Percentiles rank a stretch among this genome's conserved stretches.
Conservation (phyloP, 1,140 invertebrate species). For the Lepidurus arcticus region DNA sequence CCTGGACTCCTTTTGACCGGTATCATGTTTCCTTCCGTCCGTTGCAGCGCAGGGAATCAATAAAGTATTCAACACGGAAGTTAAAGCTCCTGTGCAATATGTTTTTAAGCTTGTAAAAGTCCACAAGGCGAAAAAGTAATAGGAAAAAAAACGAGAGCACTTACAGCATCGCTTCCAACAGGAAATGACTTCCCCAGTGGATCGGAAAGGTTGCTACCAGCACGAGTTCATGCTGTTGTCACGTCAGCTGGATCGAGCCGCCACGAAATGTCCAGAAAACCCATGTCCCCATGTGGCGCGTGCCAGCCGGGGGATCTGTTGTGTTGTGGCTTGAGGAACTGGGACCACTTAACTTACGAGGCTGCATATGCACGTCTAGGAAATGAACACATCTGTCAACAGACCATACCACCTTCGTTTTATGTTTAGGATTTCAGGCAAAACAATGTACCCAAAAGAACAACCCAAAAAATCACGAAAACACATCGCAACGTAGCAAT, state of each 20-base stretch:
- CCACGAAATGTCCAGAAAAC: not conserved
- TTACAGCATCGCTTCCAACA: conserved; percentile 15
- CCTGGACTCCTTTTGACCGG: not conserved
- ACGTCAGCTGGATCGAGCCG: conserved; percentile 16
- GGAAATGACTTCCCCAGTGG: conserved; percentile 18
- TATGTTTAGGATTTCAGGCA: not conserved
- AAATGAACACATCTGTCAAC: conserved; percentile 12
- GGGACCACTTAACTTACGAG: not conserved
- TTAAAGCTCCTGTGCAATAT: not conserved
- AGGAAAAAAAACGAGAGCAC: not conserved
- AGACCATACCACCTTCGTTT: not conserved
- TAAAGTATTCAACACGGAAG: conserved; percentile 11
- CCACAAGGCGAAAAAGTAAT: not conserved
- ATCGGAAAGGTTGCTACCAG: not conserved
- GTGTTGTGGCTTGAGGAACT: not conserved
- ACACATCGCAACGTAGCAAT: not conserved
- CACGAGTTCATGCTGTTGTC: conserved; percentile 17
- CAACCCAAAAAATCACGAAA: not conserved
- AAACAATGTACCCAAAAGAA: not conserved
- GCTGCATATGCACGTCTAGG: not conserved
- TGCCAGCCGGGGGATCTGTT: conserved; percentile 15
- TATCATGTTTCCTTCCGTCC: not conserved
- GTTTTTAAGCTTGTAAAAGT: not conserved
- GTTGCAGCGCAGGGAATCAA: not conserved
- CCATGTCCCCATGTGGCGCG: conserved; percentile 20